phyloP scores from a whole-genome alignment of 2,888 invertebrate species.

The Aphrophora alni region DNA sequence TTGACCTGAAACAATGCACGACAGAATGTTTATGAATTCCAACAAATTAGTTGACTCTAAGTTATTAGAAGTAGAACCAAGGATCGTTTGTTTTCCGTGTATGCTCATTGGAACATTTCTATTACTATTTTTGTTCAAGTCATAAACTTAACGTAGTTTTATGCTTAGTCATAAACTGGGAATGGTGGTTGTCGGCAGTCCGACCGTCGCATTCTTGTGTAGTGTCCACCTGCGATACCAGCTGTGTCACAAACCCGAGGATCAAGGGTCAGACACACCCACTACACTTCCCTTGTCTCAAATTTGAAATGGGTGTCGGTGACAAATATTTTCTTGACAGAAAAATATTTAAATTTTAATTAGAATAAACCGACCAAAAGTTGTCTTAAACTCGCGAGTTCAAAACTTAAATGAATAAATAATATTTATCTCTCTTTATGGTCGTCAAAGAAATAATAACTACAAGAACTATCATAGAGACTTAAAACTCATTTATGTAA shows the following conservation, averaged over 20 bases:
- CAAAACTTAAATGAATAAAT: no score
- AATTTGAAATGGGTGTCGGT: constrained; percentile 6
- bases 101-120: neutral
- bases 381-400: no score
- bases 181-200: neutral
- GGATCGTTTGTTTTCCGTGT: neutral
- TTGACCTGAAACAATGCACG: neutral
- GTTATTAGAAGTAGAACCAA: neutral
- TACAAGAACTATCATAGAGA: no score
- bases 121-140: neutral
- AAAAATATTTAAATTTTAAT: no score
- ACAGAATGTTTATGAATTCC: neutral
- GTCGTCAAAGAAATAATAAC: no score
- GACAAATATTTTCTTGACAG: neutral
- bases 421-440: no score
- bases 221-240: neutral
- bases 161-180: constrained; percentile 6
- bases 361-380: no score
- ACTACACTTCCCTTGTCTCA: neutral
- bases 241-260: neutral
- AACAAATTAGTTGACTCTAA: neutral
- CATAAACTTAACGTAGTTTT: constrained; percentile 5
- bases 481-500: no score
- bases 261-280: neutral
- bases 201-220: neutral